Conservation (phyloP, 1,140 invertebrate species). For the Drosophila miranda region DNA sequence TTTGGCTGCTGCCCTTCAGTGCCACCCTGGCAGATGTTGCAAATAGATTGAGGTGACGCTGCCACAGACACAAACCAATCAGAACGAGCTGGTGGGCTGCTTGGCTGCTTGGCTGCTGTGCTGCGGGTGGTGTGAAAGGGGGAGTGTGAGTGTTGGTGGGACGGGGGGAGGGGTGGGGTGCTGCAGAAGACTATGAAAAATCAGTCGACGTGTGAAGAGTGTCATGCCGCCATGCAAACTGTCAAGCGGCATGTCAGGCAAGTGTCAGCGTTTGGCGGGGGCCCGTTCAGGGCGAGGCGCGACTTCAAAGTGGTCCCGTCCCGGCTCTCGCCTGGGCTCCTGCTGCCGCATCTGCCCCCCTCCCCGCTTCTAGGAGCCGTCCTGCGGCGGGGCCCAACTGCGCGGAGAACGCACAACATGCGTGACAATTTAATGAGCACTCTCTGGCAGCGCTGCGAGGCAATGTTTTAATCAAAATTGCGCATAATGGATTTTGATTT, state of each 20-base stretch:
- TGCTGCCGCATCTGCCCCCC: not conserved
- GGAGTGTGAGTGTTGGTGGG: not conserved
- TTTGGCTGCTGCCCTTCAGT: slow-evolving; percentile 1
- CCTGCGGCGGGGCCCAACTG: slow-evolving; percentile 6
- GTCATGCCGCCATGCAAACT: slow-evolving; percentile 74
- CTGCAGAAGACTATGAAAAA: slow-evolving; percentile 49
- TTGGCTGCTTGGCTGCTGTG: too few relatives aligned
- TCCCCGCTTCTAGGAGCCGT: slow-evolving; percentile 1
- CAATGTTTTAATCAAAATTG: slow-evolving; percentile 81
- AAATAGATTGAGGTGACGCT: slow-evolving; percentile 68
- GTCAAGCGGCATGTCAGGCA: slow-evolving; percentile 75
- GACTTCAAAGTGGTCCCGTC: slow-evolving; percentile 66
- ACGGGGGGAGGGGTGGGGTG: too few relatives aligned
- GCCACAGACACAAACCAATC: slow-evolving; percentile 59
- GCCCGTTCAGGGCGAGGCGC: slow-evolving; percentile 34
- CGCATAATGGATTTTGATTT: slow-evolving; percentile 80
- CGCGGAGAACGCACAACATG: slow-evolving; percentile 59
- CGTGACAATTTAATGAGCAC: slow-evolving; percentile 80
- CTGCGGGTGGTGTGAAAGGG: not conserved
- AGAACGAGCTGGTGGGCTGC: slow-evolving; percentile 16
- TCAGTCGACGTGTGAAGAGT: slow-evolving; percentile 53
- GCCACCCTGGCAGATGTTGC: slow-evolving; percentile 64
- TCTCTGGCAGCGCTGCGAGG: slow-evolving; percentile 27
- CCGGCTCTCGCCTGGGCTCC: slow-evolving; percentile 4
- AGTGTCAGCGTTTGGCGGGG: slow-evolving; percentile 64